Evolutionary conservation across 2,113 vertebrate genomes (phyloP).

Genomic region (Osmerus mordax): DNA sequence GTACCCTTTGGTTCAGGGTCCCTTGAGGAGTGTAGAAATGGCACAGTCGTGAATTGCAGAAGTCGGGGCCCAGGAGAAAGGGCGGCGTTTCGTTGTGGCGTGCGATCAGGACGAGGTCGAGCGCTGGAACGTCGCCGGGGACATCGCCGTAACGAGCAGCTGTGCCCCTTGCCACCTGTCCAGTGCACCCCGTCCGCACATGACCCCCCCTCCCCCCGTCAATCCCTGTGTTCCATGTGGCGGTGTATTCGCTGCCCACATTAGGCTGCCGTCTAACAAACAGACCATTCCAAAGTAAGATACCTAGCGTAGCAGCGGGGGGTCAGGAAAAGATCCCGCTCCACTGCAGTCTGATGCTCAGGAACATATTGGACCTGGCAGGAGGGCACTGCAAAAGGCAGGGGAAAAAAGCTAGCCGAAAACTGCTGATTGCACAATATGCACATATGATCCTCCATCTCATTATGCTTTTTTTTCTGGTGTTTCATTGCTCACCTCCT

Average conservation of each 20-base stretch:
- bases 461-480: background rate
- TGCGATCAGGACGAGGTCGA: background rate
- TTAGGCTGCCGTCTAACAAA: background rate
- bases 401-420: background rate
- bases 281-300: background rate
- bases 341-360: background rate
- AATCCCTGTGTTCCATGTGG: background rate
- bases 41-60: background rate
- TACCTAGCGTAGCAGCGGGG: too few relatives aligned
- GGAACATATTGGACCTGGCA: conserved; percentile 1
- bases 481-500: background rate
- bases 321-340: background rate
- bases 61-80: conserved; percentile 1
- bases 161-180: conserved; percentile 2
- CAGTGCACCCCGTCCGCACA: background rate
- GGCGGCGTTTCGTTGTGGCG: background rate
- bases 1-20: background rate
- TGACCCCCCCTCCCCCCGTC: background rate
- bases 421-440: background rate
- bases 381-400: background rate
- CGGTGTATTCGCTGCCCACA: background rate
- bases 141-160: conserved; percentile 29
- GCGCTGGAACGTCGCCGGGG: conserved; percentile 17
- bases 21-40: background rate
- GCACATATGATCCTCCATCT: background rate